Conservation (phyloP, 2,113 vertebrate species). For the Porphyrio hochstetteri region DNA sequence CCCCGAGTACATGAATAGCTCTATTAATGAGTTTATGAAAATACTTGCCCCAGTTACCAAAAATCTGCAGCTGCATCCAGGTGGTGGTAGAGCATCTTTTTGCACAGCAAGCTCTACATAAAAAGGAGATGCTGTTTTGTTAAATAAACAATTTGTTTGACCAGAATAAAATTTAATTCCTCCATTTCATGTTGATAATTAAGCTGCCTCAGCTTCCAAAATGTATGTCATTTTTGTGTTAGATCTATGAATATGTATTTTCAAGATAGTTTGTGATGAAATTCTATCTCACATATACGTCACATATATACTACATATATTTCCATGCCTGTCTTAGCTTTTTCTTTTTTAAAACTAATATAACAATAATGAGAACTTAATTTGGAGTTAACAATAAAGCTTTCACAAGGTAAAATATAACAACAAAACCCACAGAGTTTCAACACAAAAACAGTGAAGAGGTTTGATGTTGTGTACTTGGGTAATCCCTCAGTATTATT, state of each 20-base stretch:
- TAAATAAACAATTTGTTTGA: background rate
- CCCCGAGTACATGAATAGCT: background rate
- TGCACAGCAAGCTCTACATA: background rate
- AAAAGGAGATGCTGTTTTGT: background rate
- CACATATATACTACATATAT: background rate
- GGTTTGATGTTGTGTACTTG: background rate
- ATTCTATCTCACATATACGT: background rate
- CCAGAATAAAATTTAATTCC: background rate
- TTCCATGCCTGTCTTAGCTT: background rate
- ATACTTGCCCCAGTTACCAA: background rate
- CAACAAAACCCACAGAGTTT: background rate
- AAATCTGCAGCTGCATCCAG: background rate
- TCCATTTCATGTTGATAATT: background rate
- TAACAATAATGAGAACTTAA: background rate
- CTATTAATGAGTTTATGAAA: background rate
- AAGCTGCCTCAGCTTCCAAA: background rate
- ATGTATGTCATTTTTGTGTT: background rate
- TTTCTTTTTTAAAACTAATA: background rate
- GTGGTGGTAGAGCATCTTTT: background rate
- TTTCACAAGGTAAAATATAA: background rate
- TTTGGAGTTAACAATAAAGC: background rate
- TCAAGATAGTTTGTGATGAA: background rate
- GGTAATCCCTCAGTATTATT: background rate
- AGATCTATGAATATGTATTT: background rate
- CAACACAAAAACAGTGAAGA: background rate